Evolutionary conservation across 2,797 vertebrate genomes (phyloP).

Genomic region (Hypotaenidia okinawae): DNA sequence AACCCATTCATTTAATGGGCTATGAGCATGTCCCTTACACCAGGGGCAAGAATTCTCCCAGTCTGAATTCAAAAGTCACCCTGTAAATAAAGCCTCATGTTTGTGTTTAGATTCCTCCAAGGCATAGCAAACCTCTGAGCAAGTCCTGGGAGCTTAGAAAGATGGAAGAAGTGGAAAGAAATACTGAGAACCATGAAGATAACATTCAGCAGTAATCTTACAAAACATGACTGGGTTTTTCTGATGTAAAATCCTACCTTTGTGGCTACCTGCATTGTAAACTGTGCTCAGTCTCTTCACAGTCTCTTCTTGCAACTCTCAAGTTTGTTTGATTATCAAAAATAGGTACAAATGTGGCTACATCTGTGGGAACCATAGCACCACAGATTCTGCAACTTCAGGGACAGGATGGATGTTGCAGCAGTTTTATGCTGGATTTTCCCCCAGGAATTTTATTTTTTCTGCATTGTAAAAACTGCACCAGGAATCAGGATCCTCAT

Average conservation of each 20-base stretch:
- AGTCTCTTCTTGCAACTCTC: neutral
- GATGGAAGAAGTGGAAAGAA: neutral
- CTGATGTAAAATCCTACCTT: neutral
- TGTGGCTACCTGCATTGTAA: neutral
- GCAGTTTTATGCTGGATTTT: conserved; percentile 11
- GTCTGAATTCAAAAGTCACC: neutral
- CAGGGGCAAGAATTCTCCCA: rapidly evolving
- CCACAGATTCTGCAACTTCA: neutral
- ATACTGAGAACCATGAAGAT: neutral
- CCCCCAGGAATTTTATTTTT: neutral
- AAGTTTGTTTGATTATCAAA: neutral
- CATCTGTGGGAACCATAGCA: neutral
- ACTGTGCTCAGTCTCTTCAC: neutral
- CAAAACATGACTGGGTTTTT: neutral
- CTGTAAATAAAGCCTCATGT: neutral
- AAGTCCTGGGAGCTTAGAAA: neutral
- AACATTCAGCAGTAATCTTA: neutral
- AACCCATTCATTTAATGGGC: neutral
- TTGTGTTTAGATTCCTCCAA: neutral
- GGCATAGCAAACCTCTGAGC: neutral
- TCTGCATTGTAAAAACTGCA: neutral
- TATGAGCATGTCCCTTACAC: neutral
- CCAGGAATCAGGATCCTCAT: neutral
- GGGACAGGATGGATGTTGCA: neutral
- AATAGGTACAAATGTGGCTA: neutral